Base-by-base conservation (phyloP, 1,140 invertebrate genomes). In the Augochlora pura region DNA sequence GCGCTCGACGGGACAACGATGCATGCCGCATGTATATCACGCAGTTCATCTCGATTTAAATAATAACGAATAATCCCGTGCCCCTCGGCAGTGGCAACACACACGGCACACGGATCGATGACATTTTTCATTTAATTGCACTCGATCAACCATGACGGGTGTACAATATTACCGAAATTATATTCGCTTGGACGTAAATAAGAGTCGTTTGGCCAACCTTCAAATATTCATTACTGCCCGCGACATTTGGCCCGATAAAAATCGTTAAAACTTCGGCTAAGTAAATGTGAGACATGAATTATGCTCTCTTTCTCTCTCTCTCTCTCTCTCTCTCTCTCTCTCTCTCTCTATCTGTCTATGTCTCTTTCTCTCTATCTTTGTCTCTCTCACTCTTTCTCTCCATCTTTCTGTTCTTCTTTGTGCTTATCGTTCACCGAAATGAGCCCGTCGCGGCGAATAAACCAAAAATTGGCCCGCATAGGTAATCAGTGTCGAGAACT, bases 401-500 rank as follows among this genome's bases (percentile, higher is more conserved):
- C 0, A 16, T 21, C 16, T 16, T 5, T 6, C 49, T 5, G 16
- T 52, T 21, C 49, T 6, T 14, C 32, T 14, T 9, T 16, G 38
- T 14, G 39, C 21, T 77, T 77, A 70, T 68, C 57, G 67, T 39
- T 60, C 59, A 46, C 67, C 54, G 49, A 77, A 59, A 54, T 70
- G 64, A 77, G 67, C 74, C 67, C 46, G 52, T 75, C 60, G 62
- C 75, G 46, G 49, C 46, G 69, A 63, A 46, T n/a, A 65, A 79
- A 83, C 79, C 69, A 54, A 75, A 79, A 69, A 65, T 32, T 69
- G 72, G 70, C 32, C 69, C 32, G 42, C 59, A 52, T 59, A 71
- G 73, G 73, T 81, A 84, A 85, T 84, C 83, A 84, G 81, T 82
- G 57, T 77, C 71, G 73, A 67, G 73, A 85, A 85, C 78, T 85